These are phyloP conservation scores for Sebastes diploproa DNA, from an alignment of 2,797 vertebrate species.

Conservation along the genomic window DNA sequence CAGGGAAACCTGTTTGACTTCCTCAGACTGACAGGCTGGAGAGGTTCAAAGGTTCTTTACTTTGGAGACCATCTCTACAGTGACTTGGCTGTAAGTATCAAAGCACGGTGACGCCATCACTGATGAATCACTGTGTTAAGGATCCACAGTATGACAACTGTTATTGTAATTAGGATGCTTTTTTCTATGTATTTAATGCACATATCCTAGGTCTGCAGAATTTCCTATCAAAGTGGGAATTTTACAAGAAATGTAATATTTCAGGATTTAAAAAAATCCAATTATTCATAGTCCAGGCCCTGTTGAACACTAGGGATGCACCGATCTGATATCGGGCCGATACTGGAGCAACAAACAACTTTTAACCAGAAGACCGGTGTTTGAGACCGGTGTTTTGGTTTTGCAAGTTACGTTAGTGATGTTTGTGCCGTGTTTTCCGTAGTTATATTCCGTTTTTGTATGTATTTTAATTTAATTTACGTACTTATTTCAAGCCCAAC, in stretches of 20 bases:
- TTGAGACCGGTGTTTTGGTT: no score
- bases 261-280: not conserved
- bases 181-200: not conserved
- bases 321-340: no score
- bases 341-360: no score
- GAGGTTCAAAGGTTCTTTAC: constrained; percentile 88
- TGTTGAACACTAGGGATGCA: not conserved
- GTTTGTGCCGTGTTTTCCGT: no score
- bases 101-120: not conserved
- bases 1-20: constrained; percentile 90
- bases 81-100: constrained; percentile 85
- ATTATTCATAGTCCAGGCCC: not conserved
- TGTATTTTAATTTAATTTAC: no score
- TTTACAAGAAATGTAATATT: not conserved
- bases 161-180: not conserved
- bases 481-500: no score
- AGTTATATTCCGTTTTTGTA: no score
- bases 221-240: not conserved
- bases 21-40: constrained; percentile 86
- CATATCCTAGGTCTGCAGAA: not conserved
- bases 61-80: constrained; percentile 91
- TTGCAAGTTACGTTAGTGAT: no score
- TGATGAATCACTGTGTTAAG: not conserved
- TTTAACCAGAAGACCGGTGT: no score
- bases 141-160: not conserved